Base-by-base conservation (phyloP, 2,888 invertebrate genomes). In the Pachycephus smyrnensis region DNA sequence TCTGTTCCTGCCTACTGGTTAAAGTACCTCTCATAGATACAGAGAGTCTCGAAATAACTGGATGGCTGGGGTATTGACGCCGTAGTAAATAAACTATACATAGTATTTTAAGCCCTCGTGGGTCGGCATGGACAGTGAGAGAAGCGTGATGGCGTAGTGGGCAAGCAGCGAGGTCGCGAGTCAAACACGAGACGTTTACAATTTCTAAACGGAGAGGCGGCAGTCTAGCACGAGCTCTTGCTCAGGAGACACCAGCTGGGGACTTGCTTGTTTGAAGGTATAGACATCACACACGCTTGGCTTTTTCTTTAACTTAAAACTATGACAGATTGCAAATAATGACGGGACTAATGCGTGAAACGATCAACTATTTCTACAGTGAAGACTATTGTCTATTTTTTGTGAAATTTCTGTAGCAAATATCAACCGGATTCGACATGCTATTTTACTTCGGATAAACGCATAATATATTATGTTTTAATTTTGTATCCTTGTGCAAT, bases 201-300 rank as follows among this genome's bases (percentile, higher is more conserved):
- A 86, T 86, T 86, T 86, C 83, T 84, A 84, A 80, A 82, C 82
- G 79, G 76, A 84, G 80, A 75, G 75, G 80, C 77, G 83, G 82
- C 88, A 91, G 91, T 91, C 90, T 90, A 90, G 90, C 90, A 88
- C 90, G 90, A 91, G 90, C 89, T 80, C 85, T 84, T 85, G 90
- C 89, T 90, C 88, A 89, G 90, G 88, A 90, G 89, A 90, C 90
- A 88, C 84, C 88, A 85, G 86, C 85, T 85, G 84, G 87, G 83
- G 84, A 88, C 86, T 89, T 84, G 87, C 86, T 89, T 85, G 86
- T 88, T 88, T 86, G 84, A 88, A 90, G 89, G 88, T 88, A 88
- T 12, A 71, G 31, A 32, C 71, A 31, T 11, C 32, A 15, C 40
- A 36, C 74, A 73, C 77, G 30, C 37, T 75, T 73, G 31, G 12